Evolutionary conservation across 2,113 vertebrate genomes (phyloP).

Genomic region (Ochotona princeps): DNA sequence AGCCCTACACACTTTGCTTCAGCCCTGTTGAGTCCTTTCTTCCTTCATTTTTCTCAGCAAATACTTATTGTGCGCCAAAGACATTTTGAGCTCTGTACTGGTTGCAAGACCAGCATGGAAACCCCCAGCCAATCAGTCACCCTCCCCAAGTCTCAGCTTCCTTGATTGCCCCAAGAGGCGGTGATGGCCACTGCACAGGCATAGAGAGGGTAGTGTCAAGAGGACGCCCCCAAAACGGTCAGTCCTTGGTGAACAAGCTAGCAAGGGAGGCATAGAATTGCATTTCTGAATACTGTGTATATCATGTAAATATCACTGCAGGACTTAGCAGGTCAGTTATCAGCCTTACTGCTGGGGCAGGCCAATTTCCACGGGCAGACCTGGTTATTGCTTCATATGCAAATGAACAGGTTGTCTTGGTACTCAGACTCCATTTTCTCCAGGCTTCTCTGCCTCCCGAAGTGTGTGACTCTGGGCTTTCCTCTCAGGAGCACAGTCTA

Average conservation of each 20-base stretch:
- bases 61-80: neutral
- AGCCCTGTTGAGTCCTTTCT: neutral
- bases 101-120: neutral
- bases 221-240: neutral
- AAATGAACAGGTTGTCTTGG: neutral
- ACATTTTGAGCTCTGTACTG: neutral
- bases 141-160: neutral
- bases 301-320: neutral
- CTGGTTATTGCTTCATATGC: neutral
- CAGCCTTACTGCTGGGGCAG: neutral
- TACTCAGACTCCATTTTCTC: no score
- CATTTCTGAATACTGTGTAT: neutral
- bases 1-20: neutral
- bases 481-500: accelerated
- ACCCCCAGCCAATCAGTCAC: no score
- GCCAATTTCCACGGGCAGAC: neutral
- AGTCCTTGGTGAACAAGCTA: neutral
- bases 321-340: neutral
- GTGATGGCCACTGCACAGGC: accelerated
- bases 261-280: neutral
- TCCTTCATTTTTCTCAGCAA: neutral
- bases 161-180: neutral
- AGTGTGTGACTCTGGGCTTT: neutral
- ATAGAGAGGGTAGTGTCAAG: neutral
- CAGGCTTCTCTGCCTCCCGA: neutral